Base-by-base conservation (phyloP, 2,888 invertebrate species). In the Xylocampa areola region DNA sequence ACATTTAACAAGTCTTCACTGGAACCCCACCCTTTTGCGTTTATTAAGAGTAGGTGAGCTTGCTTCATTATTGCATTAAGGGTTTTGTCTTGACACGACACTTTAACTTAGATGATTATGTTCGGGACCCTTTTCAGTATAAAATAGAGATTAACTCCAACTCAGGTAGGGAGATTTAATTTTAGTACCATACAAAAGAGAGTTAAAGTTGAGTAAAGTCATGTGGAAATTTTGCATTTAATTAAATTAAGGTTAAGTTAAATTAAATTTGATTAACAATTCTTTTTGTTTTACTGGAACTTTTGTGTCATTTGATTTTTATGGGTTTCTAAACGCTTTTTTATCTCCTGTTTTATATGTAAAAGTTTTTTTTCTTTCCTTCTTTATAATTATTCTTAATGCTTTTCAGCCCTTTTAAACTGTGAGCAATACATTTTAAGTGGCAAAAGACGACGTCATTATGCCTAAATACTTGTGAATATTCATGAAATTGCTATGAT, bases 31-130 rank as follows among this genome's bases (percentile, higher is more conserved):
- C 61, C 32, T 62, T n/a, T 60, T 50, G 33, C 47, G 50, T 59
- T 61, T 67, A 66, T 64, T 72, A 74, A 60, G 59, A 64, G 61
- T 69, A 67, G 67, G 67, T 65, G 60, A 67, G 61, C 44, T 67
- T 44, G 37, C 55, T 73, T 69, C 73, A 73, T 73, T 72, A 73
- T 75, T 75, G 73, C 76, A 68, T 69, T 62, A 64, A 65, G 67
- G 76, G 67, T 67, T 71, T 71, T 75, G 58, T 75, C 73, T 75
- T 75, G 64, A 68, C 73, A 67, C 57, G 55, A 73, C 61, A 60
- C 29, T 75, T 73, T 60, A 73, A 75, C 61, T 75, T 71, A 57
- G 57, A 73, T 64, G 68, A 68, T 75, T 68, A 75, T 64, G 71
- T 67, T 59, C 48, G 21, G 16, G 36, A 71, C 76, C 75, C 75